Evolutionary conservation across 2,113 vertebrate species (phyloP).

Genomic region (Dromiciops gliroides): DNA sequence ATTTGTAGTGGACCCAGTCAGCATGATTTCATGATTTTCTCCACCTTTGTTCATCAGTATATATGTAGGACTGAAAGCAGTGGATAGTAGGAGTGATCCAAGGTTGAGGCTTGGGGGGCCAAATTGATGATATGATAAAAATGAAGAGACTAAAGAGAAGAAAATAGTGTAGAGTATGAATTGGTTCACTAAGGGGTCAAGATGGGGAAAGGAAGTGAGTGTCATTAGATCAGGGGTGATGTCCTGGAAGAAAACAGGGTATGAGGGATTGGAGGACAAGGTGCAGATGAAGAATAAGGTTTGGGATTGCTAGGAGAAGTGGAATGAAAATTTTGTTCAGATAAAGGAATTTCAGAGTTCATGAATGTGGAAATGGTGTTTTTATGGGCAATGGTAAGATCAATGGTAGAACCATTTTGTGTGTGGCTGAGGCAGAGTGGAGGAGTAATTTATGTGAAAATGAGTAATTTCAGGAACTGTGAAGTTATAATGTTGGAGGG

Average conservation of each 20-base stretch:
- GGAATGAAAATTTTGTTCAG: background rate
- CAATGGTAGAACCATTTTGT: background rate
- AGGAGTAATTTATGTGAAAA: background rate
- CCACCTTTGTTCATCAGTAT: background rate
- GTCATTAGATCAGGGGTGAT: background rate
- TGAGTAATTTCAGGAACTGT: background rate
- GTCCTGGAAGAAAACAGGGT: background rate
- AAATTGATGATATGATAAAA: background rate
- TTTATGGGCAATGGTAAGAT: background rate
- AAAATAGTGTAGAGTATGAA: background rate
- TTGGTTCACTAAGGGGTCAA: background rate
- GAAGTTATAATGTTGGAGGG: background rate
- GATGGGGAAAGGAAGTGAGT: background rate
- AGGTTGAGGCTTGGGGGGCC: background rate
- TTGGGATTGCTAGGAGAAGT: background rate
- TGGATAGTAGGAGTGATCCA: background rate
- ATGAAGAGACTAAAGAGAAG: background rate
- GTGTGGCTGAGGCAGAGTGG: background rate
- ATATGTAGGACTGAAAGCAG: background rate
- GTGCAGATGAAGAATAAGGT: background rate
- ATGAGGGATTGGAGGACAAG: background rate
- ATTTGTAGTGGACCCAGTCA: background rate
- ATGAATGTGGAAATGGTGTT: background rate
- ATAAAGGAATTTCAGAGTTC: background rate
- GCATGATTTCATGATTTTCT: background rate